Evolutionary conservation across 1,140 invertebrate genomes (phyloP), one percentile per base, ranked within the genome.

Genomic region (Drosophila sproati): DNA sequence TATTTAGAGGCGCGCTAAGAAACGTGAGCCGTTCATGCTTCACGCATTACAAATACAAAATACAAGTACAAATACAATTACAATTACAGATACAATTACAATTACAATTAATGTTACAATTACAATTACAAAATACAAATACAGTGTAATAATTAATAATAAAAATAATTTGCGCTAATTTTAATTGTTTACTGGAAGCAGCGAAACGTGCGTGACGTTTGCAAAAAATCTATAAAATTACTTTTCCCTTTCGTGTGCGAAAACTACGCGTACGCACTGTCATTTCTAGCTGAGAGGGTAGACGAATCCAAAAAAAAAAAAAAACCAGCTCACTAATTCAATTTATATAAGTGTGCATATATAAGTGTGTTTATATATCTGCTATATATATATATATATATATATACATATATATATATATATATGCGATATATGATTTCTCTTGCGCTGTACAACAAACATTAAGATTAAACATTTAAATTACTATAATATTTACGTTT

Each of bases 131-230:
- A 56, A 74, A 79, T 70, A 47, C 64, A 41, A 66, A 61, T 62
- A 60, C 52, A 80, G 37, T 60, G 32, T 50, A 29, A 54, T 66
- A 70, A 66, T 76, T 56, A 34, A 57, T 52, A 56, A 43, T 61
- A 54, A 41, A 64, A 64, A 80, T 79, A 89, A 88, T 88, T 88
- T 88, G 80, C 85, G 83, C 85, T 88, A 88, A 68, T 67, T 79
- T 48, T 78, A 87, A 77, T 59, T 20, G 43, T 56, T 87, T 82
- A 88, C 70, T 88, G 85, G 85, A 88, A 88, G 85, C 85, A 68
- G 70, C 73, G 63, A 68, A 73, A 71, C 67, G 67, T 67, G 72
- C 41, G 28, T 31, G 29, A 63, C 51, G 12, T 55, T 71, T 31
- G 34, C 52, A 57, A 37, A 66, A 31, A 56, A 54, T 64, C 28